Base-by-base conservation (phyloP, 2,113 vertebrate genomes). In the Heterotis niloticus region DNA sequence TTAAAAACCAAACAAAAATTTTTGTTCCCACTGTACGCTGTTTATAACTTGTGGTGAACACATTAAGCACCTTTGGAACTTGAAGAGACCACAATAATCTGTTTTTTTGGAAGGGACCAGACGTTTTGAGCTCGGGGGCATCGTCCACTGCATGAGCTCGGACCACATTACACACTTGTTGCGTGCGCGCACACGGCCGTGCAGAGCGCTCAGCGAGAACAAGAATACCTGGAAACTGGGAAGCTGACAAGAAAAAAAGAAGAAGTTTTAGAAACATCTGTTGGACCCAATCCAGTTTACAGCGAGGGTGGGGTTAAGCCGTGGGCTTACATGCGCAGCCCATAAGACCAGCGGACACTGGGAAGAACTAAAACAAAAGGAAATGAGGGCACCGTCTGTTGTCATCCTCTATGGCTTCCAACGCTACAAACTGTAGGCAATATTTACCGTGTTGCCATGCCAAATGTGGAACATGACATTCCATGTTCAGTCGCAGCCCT, bases 361-460 rank as follows among this genome's bases (percentile, higher is more conserved):
- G 44, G 5, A 69, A 18, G 70, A 78, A 78, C 17, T 18, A 34
- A 60, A 68, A 60, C 54, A 59, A 60, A 66, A 70, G 29, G 17
- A 57, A 44, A 44, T 17, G 54, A 69, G 54, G 67, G 54, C 0
- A 72, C 10, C 17, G 18, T 66, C 78, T 77, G 26, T 62, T 59
- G 65, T 52, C 75, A 77, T 14, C 68, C 52, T 0, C 16, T 14
- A 4, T 26, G 52, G 57, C 60, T 56, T 20, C 44, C 52, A 66
- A 78, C 64, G 64, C 71, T 17, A 44, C 52, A 72, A 64, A 69
- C 71, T 65, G 14, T 3, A 10, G 59, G 64, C 34, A 67, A 80
- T 81, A 79, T 84, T 83, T 83, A 72, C 73, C 51, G 23, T 26
- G 80, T 84, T 82, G 67, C 84, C 73, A 73, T 66, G 73, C 75